Conservation (phyloP, 2,888 invertebrate species). For the Apotomis capreana region DNA sequence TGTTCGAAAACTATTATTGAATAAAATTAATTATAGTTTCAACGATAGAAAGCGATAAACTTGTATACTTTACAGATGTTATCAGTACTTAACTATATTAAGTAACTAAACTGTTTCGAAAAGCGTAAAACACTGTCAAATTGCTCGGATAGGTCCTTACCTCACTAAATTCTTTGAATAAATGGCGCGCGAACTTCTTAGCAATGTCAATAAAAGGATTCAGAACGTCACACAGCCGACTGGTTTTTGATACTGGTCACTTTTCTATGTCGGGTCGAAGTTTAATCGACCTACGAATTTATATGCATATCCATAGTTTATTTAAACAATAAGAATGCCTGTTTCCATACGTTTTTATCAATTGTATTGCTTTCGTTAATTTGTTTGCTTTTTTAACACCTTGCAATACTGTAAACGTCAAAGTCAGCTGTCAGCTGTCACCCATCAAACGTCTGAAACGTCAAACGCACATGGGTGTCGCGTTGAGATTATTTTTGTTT, state of each 20-base stretch:
- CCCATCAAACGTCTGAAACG: slow-evolving; percentile 40
- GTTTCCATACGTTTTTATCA: not conserved
- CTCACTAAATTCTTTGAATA: slow-evolving; percentile 3
- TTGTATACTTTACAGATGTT: not conserved
- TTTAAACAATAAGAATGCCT: too few species aligned
- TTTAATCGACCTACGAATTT: too few species aligned
- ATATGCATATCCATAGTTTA: too few species aligned
- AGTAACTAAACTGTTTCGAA: not conserved
- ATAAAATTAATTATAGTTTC: not conserved
- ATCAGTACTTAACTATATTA: not conserved
- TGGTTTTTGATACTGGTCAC: slow-evolving; percentile 9
- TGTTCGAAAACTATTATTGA: slow-evolving; percentile 37
- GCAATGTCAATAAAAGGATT: slow-evolving; percentile 4
- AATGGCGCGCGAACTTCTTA: slow-evolving; percentile 13
- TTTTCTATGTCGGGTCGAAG: not conserved
- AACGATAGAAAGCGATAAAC: not conserved
- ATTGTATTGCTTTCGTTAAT: not conserved
- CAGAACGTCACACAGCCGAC: slow-evolving; percentile 24
- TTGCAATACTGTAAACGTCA: slow-evolving; percentile 41
- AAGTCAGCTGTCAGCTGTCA: slow-evolving; percentile 43
- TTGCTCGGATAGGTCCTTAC: not conserved
- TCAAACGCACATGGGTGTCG: slow-evolving; percentile 48
- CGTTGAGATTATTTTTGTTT: slow-evolving; percentile 20
- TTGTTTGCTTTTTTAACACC: not conserved
- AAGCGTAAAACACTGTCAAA: not conserved